Conservation (phyloP, 2,888 invertebrate genomes). For the Cabera pusaria region DNA sequence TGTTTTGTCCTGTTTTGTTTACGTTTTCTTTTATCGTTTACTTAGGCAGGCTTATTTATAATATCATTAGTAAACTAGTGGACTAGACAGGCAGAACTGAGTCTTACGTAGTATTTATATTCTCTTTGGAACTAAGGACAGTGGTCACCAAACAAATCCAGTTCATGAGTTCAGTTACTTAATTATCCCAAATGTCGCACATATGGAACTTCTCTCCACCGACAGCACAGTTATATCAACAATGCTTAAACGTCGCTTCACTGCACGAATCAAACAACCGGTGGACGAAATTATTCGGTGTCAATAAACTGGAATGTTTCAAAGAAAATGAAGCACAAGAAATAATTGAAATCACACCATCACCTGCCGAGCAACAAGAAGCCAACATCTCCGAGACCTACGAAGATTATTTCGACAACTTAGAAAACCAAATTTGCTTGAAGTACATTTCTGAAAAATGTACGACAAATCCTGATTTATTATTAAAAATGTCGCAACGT, state of each 20-base stretch:
- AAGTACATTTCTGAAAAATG: slow-evolving; percentile 43
- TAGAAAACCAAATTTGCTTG: slow-evolving; percentile 44
- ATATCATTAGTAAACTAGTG: too few species aligned
- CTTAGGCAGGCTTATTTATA: too few species aligned
- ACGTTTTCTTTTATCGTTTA: too few species aligned
- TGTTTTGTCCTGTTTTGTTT: too few species aligned
- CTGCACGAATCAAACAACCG: slow-evolving; percentile 42
- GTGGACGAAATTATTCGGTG: slow-evolving; percentile 49
- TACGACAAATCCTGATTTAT: slow-evolving; percentile 34
- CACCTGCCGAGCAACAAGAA: slow-evolving; percentile 10
- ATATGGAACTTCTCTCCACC: slow-evolving; percentile 51
- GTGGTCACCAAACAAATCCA: too few species aligned
- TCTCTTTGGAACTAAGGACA: too few species aligned
- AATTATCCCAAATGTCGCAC: slow-evolving; percentile 41
- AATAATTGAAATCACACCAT: slow-evolving; percentile 1
- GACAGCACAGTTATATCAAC: slow-evolving; percentile 37
- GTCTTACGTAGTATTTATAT: too few species aligned
- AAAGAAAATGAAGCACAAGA: slow-evolving; percentile 2
- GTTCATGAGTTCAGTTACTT: too few species aligned
- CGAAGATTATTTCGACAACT: slow-evolving; percentile 40
- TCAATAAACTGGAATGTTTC: slow-evolving; percentile 16
- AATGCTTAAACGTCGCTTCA: slow-evolving; percentile 38
- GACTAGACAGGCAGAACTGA: too few species aligned
- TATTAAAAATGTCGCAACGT: slow-evolving; percentile 41
- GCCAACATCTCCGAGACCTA: slow-evolving; percentile 17